Conservation (phyloP, 2,797 vertebrate species). For the Gambelia wislizenii region DNA sequence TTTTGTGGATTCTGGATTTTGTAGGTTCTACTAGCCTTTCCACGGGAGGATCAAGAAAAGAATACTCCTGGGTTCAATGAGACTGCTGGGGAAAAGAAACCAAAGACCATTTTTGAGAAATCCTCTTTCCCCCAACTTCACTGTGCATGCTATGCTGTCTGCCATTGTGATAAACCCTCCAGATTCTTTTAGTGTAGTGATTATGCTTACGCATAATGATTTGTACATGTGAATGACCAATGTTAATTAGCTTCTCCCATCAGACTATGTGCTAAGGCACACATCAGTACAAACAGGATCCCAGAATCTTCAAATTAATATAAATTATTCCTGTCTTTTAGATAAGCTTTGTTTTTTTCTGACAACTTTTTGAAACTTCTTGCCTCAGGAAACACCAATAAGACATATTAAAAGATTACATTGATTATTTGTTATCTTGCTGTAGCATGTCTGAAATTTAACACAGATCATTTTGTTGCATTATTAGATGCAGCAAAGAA, state of each 20-base stretch:
- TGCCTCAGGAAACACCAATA: background rate
- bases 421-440: background rate
- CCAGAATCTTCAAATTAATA: background rate
- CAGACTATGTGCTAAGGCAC: background rate
- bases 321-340: background rate
- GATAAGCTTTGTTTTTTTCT: slow-evolving; percentile 14
- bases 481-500: slow-evolving; percentile 10
- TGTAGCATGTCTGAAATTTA: background rate
- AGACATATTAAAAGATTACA: slow-evolving; percentile 21
- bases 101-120: background rate
- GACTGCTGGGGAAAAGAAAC: background rate
- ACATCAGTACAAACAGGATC: background rate
- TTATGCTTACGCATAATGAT: background rate
- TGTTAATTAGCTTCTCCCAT: too few species aligned
- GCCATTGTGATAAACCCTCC: background rate
- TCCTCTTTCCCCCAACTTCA: background rate
- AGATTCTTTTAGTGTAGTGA: background rate
- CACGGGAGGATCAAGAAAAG: too few species aligned
- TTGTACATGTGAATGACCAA: too few species aligned
- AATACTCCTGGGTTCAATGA: background rate
- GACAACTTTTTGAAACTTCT: slow-evolving; percentile 24
- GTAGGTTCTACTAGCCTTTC: too few species aligned
- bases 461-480: background rate
- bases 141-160: background rate
- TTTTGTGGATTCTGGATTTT: too few species aligned